Evolutionary conservation across 2,113 vertebrate species (phyloP).

Genomic region (Vidua chalybeata): DNA sequence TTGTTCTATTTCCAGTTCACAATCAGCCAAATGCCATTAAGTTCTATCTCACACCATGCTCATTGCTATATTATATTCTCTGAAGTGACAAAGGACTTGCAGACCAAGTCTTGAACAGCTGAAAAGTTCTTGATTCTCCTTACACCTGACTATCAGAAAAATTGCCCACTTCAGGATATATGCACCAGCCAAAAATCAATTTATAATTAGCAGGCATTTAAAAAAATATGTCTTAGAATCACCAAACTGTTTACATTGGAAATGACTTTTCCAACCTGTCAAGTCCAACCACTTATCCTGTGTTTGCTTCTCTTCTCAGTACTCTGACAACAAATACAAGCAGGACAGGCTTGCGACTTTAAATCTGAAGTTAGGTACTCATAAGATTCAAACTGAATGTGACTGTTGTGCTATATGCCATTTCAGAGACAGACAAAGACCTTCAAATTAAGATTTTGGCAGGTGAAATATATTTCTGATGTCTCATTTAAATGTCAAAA

Average conservation of each 20-base stretch:
- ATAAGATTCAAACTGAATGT: background rate
- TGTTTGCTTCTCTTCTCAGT: background rate
- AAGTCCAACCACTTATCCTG: background rate
- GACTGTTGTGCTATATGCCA: background rate
- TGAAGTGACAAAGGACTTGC: background rate
- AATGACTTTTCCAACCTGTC: background rate
- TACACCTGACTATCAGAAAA: background rate
- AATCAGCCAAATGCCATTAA: background rate
- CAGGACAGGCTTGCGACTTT: background rate
- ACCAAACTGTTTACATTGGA: background rate
- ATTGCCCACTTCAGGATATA: background rate
- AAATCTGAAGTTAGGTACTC: background rate
- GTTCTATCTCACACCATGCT: background rate
- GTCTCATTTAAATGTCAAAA: background rate
- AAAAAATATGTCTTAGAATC: background rate
- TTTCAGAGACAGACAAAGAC: background rate
- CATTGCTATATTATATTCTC: background rate
- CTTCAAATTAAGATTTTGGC: background rate
- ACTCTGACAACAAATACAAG: background rate
- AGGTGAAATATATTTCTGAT: background rate
- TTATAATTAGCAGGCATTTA: background rate
- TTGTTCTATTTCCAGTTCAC: background rate
- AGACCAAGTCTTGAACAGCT: background rate
- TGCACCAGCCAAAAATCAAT: background rate
- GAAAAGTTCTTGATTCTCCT: background rate